These are phyloP conservation scores for Falco naumanni DNA, from an alignment of 2,797 vertebrate species.

Conservation along the genomic window DNA sequence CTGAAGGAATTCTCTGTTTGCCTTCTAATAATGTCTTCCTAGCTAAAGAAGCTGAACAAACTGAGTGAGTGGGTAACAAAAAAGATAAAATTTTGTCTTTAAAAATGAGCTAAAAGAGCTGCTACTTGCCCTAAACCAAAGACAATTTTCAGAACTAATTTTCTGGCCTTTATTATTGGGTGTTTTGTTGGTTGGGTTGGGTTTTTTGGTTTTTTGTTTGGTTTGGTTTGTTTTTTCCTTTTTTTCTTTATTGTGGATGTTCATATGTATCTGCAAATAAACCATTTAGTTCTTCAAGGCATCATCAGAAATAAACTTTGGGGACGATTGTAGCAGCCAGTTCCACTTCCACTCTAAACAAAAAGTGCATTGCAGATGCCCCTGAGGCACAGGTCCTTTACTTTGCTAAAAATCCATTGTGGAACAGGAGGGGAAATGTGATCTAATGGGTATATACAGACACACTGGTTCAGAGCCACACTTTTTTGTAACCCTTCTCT, in stretches of 20 bases:
- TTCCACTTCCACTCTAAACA: neutral
- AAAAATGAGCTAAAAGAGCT: conserved; percentile 4
- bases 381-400: neutral
- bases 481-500: neutral
- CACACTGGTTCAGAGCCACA: neutral
- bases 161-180: neutral
- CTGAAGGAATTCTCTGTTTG: conserved; percentile 18
- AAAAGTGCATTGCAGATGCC: neutral
- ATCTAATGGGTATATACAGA: neutral
- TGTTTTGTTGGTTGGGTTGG: neutral
- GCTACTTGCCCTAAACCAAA: neutral
- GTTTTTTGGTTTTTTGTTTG: neutral
- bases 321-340: neutral
- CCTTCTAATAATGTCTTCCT: conserved; percentile 23
- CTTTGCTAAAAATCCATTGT: neutral
- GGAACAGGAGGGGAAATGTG: neutral
- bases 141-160: neutral
- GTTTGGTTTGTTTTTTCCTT: neutral
- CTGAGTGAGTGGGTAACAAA: neutral
- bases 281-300: neutral
- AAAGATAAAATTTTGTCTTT: neutral
- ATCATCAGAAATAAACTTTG: neutral
- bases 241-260: neutral
- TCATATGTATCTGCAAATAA: neutral
- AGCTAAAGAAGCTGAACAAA: conserved; percentile 41